Evolutionary conservation across 2,888 invertebrate species (phyloP), one percentile per base, ranked within the genome.

Genomic region (Lypha dubia): DNA sequence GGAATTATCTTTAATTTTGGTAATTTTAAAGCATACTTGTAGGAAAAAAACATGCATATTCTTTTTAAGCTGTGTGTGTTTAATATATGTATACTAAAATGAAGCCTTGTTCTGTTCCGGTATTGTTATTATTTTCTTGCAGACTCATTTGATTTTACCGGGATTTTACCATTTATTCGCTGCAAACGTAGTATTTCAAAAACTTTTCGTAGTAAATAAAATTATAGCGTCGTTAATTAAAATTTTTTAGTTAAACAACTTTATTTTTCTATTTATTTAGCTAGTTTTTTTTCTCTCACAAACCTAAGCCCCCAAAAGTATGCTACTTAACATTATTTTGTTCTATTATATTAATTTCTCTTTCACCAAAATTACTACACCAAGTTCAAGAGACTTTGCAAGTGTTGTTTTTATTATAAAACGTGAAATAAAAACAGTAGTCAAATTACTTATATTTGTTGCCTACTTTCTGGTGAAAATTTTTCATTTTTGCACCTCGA

Each of bases 401-500:
- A 51, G 24, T 22, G 51, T 51, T 46, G 24, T 49, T 60, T n/a
- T 60, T 20, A 46, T 46, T 35, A 22, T 7, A 22, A 4, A 41
- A 41, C 41, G 35, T 32, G 46, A 67, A 53, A 60, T 8, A 38
- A 65, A 65, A 70, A 60, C n/a, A n/a, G n/a, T 58, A 63, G 63
- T 44, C 56, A 44, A 71, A 71, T 56, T 53, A 56, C 53, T 71
- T 79, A 53, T 62, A 70, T 76, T 32, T 51, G 20, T 13, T 11
- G 49, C 3, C 20, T 35, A 20, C 3, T 3, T 63, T 65, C 17
- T 44, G 38, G 22, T 6, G 6, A 28, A 62, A 38, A 38, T 28
- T 7, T 5, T 44, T 15, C 6, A 32, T 32, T 13, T 9, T 63
- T 46, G n/a, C 13, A 2, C 5, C 11, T 46, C 3, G 49, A 65